Conservation (phyloP, 2,888 invertebrate species). For the Silvanus unidentatus region DNA sequence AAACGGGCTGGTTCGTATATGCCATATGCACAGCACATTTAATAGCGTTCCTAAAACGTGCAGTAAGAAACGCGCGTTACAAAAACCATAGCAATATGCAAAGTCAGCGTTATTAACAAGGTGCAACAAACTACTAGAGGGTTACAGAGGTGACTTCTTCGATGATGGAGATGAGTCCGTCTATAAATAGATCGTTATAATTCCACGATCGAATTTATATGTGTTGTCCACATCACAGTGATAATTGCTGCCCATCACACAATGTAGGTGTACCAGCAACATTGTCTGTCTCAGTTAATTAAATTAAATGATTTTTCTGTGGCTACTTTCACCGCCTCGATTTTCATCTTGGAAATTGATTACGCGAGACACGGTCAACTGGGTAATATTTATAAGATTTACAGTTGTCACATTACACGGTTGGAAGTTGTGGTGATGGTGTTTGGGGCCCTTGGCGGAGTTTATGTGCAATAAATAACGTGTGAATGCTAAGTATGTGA, state of each 20-base stretch:
- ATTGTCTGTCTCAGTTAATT: too few species aligned
- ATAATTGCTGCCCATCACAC: too few species aligned
- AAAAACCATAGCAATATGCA: conserved; percentile 42
- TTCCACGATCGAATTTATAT: too few species aligned
- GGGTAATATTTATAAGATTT: conserved; percentile 29
- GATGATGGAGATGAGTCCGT: conserved; percentile 1
- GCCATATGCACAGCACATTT: conserved; percentile 40
- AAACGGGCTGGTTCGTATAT: conserved; percentile 36
- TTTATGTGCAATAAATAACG: conserved; percentile 33
- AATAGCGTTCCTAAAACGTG: conserved; percentile 42
- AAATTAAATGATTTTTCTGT: too few species aligned
- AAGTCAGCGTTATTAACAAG: conserved; percentile 47
- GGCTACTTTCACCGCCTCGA: too few species aligned
- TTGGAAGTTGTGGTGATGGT: conserved; percentile 23
- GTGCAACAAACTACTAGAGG: conserved; percentile 41
- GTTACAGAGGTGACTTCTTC: conserved; percentile 30
- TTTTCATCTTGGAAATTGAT: too few species aligned
- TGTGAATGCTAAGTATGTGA: conserved; percentile 30
- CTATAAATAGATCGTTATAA: too few species aligned
- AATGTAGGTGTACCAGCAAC: too few species aligned
- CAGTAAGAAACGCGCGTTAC: conserved; percentile 32
- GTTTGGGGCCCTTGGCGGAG: conserved; percentile 21
- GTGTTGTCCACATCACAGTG: too few species aligned
- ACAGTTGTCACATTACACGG: conserved; percentile 35
- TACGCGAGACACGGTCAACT: conserved; percentile 20